These are phyloP conservation scores for Saimiri boliviensis DNA, from an alignment of 2,113 vertebrate species.

Conservation along the genomic window DNA sequence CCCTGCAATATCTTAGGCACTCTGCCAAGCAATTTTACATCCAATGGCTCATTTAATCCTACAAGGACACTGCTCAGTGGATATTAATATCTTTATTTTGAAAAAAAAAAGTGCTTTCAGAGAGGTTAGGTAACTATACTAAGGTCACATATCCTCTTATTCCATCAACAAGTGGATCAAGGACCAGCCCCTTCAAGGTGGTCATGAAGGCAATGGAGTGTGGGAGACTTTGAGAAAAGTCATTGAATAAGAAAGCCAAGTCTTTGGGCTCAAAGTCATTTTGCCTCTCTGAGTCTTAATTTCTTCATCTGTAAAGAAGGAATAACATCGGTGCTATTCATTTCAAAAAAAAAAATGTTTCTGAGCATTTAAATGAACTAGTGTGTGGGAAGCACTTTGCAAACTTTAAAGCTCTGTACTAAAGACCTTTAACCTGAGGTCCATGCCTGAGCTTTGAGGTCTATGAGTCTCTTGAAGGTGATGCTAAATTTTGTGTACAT, in stretches of 20 bases:
- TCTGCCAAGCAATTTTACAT: slow-evolving; percentile 53
- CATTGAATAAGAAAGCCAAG: background rate
- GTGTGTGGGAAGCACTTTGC: background rate
- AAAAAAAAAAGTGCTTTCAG: slow-evolving; percentile 40
- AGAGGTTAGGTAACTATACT: slow-evolving; percentile 34
- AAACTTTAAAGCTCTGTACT: background rate
- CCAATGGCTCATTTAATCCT: slow-evolving; percentile 59
- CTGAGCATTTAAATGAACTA: slow-evolving; percentile 27
- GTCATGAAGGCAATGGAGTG: background rate
- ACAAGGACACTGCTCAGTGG: slow-evolving; percentile 8
- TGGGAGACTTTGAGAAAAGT: background rate
- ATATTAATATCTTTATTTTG: slow-evolving; percentile 59
- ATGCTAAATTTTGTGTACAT: background rate
- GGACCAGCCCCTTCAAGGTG: background rate
- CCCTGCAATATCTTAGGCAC: background rate
- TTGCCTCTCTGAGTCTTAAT: slow-evolving; percentile 20
- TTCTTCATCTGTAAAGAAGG: background rate
- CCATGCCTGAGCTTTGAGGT: background rate
- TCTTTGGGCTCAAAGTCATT: slow-evolving; percentile 28
- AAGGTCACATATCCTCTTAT: background rate
- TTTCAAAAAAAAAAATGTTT: background rate
- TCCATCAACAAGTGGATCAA: background rate
- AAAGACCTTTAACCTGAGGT: background rate
- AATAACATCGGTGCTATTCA: background rate
- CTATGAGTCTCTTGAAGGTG: background rate